phyloP scores from a whole-genome alignment of 1,140 invertebrate species.

The Bombus cullumanus region DNA sequence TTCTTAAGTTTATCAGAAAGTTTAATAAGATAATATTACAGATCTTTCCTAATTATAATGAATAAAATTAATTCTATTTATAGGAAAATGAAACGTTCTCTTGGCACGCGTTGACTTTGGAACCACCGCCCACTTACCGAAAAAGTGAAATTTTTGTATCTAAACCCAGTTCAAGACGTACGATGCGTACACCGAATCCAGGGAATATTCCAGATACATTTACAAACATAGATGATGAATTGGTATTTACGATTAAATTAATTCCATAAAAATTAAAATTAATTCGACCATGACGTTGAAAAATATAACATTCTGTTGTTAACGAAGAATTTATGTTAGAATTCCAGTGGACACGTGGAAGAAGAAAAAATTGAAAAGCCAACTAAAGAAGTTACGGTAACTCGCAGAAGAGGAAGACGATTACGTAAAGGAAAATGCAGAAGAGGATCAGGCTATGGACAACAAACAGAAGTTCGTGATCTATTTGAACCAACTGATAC shows the following conservation, averaged over 20 bases:
- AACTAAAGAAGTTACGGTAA: slow-evolving; percentile 65
- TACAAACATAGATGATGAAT: slow-evolving; percentile 23
- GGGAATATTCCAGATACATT: not conserved
- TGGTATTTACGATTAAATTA: slow-evolving; percentile 28
- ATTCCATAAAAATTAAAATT: not conserved
- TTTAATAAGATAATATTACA: not conserved
- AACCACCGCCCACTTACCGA: slow-evolving; percentile 71
- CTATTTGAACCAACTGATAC: slow-evolving; percentile 78
- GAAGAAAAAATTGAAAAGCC: slow-evolving; percentile 63
- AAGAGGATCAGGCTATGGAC: slow-evolving; percentile 77
- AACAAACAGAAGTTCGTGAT: slow-evolving; percentile 79
- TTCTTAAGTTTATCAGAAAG: not conserved
- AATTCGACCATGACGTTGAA: not conserved
- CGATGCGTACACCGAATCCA: slow-evolving; percentile 24
- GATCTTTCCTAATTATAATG: not conserved
- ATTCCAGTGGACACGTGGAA: not conserved
- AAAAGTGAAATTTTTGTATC: slow-evolving; percentile 63
- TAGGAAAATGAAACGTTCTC: slow-evolving; percentile 78
- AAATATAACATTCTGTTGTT: not conserved
- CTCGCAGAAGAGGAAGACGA: slow-evolving; percentile 74
- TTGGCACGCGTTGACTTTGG: slow-evolving; percentile 79
- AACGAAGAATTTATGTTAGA: slow-evolving; percentile 18
- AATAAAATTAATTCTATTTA: not conserved
- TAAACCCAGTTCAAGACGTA: slow-evolving; percentile 50
- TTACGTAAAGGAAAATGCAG: slow-evolving; percentile 77